Base-by-base conservation (phyloP, 2,888 invertebrate genomes). In the Xylocampa areola region DNA sequence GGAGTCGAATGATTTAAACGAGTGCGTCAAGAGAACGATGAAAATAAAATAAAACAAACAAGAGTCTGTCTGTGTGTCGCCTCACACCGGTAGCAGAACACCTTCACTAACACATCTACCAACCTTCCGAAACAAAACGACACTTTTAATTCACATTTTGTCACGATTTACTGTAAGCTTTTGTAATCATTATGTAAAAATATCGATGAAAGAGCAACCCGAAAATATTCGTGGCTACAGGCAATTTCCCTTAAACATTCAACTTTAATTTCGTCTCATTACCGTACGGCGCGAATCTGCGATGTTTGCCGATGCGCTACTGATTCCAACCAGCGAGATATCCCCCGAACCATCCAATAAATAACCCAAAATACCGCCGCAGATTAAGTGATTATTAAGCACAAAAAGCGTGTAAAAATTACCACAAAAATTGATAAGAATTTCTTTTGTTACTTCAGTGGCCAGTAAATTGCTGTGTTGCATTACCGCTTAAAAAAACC, bases 361-460 rank as follows among this genome's bases (percentile, higher is more conserved):
- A 83, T 83, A 79, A 84, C 79, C 68, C 69, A 81, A 85, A 85
- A 82, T 66, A 60, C 64, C 65, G 48, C 66, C 63, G 60, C 77
- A 84, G 87, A 90, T 88, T 87, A 89, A 89, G 89, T 86, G 87
- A 88, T 90, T 87, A 87, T 85, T 81, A 82, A 82, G 67, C 73
- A 77, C 76, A 80, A 85, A 83, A 81, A 81, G 76, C 79, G 79
- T 79, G 76, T 82, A 81, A 75, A 73, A 75, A 84, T 84, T 80
- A 80, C 80, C 72, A 80, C 75, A 82, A 77, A 70, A 87, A 86
- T 81, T 82, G 79, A 87, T 85, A 86, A 86, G 84, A 84, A 86
- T 82, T 84, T 85, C 85, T 86, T 89, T 88, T 88, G 86, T 88
- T 85, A 73, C 74, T 70, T 68, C 76, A 59, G 62, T 71, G 59